Percentiles rank a stretch among this genome's conserved stretches.
Evolutionary conservation across 2,888 invertebrate genomes (phyloP).

Genomic region (Sturmia bella): DNA sequence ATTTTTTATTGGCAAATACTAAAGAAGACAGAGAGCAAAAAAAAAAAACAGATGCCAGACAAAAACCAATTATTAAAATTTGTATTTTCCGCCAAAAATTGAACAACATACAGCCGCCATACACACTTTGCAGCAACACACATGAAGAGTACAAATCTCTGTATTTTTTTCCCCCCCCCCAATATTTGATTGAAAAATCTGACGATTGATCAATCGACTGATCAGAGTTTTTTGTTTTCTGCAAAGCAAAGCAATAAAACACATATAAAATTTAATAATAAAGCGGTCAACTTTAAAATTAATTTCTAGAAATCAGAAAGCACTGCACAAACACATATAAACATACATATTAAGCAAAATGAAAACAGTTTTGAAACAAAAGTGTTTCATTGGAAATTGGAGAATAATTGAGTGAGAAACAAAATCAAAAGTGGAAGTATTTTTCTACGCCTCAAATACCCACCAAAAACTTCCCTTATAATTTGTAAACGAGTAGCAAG

Average conservation of each 20-base stretch:
- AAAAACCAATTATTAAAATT: slow-evolving; percentile 80
- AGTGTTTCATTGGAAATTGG: too few relatives aligned
- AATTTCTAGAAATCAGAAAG: slow-evolving; percentile 46
- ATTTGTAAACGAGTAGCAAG: too few relatives aligned
- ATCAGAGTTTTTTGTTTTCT: slow-evolving; percentile 18
- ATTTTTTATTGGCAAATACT: slow-evolving; percentile 60
- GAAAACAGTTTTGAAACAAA: too few relatives aligned
- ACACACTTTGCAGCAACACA: slow-evolving; percentile 5
- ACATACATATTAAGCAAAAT: too few relatives aligned
- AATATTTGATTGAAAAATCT: slow-evolving; percentile 62
- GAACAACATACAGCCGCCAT: slow-evolving; percentile 17
- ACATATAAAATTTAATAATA: slow-evolving; percentile 53
- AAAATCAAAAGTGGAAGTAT: too few relatives aligned
- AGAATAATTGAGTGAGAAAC: too few relatives aligned
- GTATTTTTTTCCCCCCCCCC: slow-evolving; percentile 20
- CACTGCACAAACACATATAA: background rate
- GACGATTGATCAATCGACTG: slow-evolving; percentile 64
- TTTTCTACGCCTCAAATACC: too few relatives aligned
- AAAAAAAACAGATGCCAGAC: slow-evolving; percentile 74
- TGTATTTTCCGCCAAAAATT: slow-evolving; percentile 74
- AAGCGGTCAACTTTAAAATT: slow-evolving; percentile 47
- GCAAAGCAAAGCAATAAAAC: slow-evolving; percentile 42
- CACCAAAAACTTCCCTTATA: too few relatives aligned
- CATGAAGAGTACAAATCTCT: slow-evolving; percentile 20
- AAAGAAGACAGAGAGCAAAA: background rate